Evolutionary conservation across 2,113 vertebrate genomes (phyloP).

Genomic region (Pheucticus melanocephalus): DNA sequence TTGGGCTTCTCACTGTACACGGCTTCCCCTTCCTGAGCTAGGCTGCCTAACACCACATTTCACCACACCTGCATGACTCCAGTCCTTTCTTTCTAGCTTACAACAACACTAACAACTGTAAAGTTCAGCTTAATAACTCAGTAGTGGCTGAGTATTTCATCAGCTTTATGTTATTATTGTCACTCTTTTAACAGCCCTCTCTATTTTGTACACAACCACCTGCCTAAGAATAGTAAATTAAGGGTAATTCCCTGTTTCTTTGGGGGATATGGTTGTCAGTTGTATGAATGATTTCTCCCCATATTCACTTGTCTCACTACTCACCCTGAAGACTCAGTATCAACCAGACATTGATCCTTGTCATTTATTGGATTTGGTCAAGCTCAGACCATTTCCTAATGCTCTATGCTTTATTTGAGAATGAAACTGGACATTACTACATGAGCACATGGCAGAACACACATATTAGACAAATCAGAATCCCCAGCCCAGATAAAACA

Average conservation of each 20-base stretch:
- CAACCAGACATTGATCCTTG: background rate
- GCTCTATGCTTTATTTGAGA: background rate
- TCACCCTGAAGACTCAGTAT: background rate
- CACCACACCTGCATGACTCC: background rate
- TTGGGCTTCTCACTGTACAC: background rate
- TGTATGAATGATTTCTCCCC: background rate
- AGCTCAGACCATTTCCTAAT: background rate
- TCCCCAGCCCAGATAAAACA: background rate
- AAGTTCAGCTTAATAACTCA: background rate
- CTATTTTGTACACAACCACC: background rate
- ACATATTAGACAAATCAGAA: background rate
- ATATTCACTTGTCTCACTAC: background rate
- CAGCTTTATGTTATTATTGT: background rate
- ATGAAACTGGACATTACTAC: background rate
- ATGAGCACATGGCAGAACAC: background rate
- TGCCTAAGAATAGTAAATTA: background rate
- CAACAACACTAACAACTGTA: background rate
- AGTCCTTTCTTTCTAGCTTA: background rate
- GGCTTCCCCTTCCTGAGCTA: background rate
- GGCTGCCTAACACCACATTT: background rate
- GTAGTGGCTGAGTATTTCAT: background rate
- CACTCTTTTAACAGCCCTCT: background rate
- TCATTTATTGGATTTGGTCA: background rate
- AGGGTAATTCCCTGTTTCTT: background rate
- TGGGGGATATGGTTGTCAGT: background rate